Evolutionary conservation across 2,797 vertebrate genomes (phyloP).

Genomic region (Enteromius afrohamiltoni): DNA sequence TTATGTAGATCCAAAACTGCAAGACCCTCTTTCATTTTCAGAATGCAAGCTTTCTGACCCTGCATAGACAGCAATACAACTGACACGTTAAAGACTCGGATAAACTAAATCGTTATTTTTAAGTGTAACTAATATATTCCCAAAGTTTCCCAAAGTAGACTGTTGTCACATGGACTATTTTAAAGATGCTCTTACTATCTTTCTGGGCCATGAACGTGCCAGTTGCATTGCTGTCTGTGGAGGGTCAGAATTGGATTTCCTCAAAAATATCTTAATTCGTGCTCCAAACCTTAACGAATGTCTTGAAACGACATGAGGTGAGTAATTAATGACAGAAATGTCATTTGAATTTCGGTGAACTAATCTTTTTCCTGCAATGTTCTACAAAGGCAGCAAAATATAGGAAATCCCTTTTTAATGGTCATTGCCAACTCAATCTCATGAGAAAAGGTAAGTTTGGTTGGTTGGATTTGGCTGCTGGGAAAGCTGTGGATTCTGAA

Average conservation of each 20-base stretch:
- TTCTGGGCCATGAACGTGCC: background rate
- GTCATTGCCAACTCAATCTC: background rate
- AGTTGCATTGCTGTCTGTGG: background rate
- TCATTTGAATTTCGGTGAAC: background rate
- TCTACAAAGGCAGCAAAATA: background rate
- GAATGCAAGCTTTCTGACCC: background rate
- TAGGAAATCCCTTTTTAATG: background rate
- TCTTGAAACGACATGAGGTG: background rate
- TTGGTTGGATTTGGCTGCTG: conserved; percentile 41
- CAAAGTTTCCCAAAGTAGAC: background rate
- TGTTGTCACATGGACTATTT: background rate
- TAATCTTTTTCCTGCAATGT: background rate
- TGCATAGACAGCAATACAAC: background rate
- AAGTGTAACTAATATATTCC: background rate
- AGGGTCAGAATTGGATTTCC: background rate
- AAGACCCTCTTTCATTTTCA: background rate
- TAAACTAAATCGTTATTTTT: background rate
- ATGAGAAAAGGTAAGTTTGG: background rate
- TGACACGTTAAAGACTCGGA: background rate
- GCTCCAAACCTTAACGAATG: background rate
- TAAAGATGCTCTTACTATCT: background rate
- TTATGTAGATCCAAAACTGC: background rate
- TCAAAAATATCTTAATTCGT: background rate
- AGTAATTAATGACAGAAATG: background rate
- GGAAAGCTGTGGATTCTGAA: conserved; percentile 50